Base-by-base conservation (phyloP, 2,797 vertebrate genomes). In the Carcharodon carcharias region DNA sequence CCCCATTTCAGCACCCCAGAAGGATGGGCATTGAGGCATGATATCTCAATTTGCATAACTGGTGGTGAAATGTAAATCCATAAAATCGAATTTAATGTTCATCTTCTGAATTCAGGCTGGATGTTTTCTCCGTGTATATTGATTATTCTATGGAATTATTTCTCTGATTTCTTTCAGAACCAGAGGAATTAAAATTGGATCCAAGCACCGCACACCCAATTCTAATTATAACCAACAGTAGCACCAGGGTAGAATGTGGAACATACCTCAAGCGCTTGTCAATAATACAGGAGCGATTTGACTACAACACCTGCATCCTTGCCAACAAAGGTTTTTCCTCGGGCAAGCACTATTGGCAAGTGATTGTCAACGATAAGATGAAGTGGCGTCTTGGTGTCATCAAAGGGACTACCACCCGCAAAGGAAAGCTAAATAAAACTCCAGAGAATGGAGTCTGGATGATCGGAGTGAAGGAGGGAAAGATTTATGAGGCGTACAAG, bases 281-380 rank as follows among this genome's bases (percentile, higher is more conserved):
- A 96, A 98, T 98, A 97, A 98, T 98, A 96, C 98, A 98, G 0
- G 98, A 99, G 96, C 97, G 98, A 96, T 99, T 99, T 0, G 97
- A 98, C 97, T 98, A 97, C 96, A 98, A 98, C 96, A 98, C 98
- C 96, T 99, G 98, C 0, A 98, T 98, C 91, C 97, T 98, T 87
- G 97, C 98, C 97, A 97, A 96, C 97, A 97, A 97, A 65, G 98
- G 98, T 96, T 99, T 99, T 97, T 98, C 98, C 96, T 98, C 98
- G 0, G 98, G 98, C 65, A 98, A 98, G 96, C 98, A 99, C 97
- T 99, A 98, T 98, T 99, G 98, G 98, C 98, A 99, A 97, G 98
- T 99, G 92, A 97, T 98, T 0, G 98, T 98, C 58, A 98, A 98
- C 26, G 96, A 96, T 96, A 98, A 98, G 97, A 98, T 97, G 0